phyloP scores from a whole-genome alignment of 2,888 invertebrate genomes.

The Melanostoma mellinum region DNA sequence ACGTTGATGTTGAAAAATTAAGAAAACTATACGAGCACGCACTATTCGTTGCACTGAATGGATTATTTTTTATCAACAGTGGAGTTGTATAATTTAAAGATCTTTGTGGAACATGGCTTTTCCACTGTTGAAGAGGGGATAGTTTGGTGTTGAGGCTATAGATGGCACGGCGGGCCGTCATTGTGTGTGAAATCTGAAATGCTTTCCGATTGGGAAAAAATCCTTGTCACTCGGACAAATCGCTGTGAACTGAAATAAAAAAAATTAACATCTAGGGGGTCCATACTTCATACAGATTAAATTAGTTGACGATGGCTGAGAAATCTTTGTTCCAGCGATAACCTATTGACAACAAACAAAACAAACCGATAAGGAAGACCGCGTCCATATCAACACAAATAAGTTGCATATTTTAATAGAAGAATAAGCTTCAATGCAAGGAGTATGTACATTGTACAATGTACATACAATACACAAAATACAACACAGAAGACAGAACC shows the following conservation, averaged over 20 bases:
- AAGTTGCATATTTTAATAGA: too few relatives aligned
- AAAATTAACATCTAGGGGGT: constrained; percentile 6
- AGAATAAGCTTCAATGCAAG: too few relatives aligned
- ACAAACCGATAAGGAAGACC: not conserved
- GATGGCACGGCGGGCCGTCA: constrained; percentile 61
- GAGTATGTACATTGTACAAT: too few relatives aligned
- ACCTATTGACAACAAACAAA: constrained; percentile 17
- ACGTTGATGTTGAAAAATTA: constrained; percentile 36
- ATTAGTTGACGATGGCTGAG: not conserved
- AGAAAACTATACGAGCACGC: constrained; percentile 16
- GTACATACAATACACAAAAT: too few relatives aligned
- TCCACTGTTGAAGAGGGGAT: constrained; percentile 8
- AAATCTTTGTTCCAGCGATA: not conserved
- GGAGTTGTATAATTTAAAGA: not conserved
- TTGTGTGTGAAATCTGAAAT: not conserved
- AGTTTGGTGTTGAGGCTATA: constrained; percentile 50
- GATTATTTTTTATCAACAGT: constrained; percentile 3
- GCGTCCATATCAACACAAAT: too few relatives aligned
- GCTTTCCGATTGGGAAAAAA: not conserved
- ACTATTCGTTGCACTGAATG: constrained; percentile 9
- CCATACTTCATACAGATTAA: not conserved
- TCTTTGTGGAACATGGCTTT: constrained; percentile 10
- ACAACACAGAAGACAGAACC: too few relatives aligned
- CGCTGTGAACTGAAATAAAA: constrained; percentile 22
- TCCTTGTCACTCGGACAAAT: constrained; percentile 14